Conservation (phyloP, 35 echinoderm and acorn worm species). For the Ptychodera flava region DNA sequence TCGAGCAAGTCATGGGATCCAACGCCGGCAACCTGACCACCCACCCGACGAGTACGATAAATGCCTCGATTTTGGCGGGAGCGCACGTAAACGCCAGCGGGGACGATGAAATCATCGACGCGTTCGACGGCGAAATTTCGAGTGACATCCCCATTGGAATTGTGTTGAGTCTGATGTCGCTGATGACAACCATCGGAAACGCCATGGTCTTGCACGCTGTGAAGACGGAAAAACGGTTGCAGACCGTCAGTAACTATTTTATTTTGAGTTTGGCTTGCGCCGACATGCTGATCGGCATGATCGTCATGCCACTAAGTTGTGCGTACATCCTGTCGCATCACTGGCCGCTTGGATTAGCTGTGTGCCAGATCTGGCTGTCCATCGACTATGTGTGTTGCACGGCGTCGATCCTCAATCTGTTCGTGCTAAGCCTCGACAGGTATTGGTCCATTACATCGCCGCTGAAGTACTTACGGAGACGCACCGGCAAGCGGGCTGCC, state of each 20-base stretch:
- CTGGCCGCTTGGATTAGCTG: slow-evolving; percentile 67
- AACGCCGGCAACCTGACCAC: no score
- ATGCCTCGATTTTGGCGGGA: no score
- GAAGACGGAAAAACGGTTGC: slow-evolving; percentile 70
- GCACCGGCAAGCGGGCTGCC: slow-evolving; percentile 73
- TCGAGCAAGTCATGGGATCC: no score
- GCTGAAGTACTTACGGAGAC: slow-evolving; percentile 84
- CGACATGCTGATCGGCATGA: slow-evolving; percentile 80
- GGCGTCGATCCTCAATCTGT: slow-evolving; percentile 95
- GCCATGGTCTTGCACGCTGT: slow-evolving; percentile 89
- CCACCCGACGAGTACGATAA: no score
- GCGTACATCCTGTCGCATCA: slow-evolving; percentile 47
- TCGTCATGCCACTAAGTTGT: slow-evolving; percentile 90
- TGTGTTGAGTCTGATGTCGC: slow-evolving; percentile 57
- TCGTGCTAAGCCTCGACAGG: slow-evolving; percentile 82
- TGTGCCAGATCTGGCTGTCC: slow-evolving; percentile 85
- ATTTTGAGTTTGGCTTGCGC: slow-evolving; percentile 87
- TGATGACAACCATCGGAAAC: slow-evolving; percentile 84
- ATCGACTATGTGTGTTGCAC: slow-evolving; percentile 93
- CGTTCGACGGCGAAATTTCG: neutral
- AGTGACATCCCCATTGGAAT: slow-evolving; percentile 50
- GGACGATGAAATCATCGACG: no score
- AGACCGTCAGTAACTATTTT: slow-evolving; percentile 95
- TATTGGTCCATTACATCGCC: slow-evolving; percentile 96
- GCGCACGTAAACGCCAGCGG: no score